Evolutionary conservation across 2,888 invertebrate species (phyloP).

Genomic region (Capitulum mitella): DNA sequence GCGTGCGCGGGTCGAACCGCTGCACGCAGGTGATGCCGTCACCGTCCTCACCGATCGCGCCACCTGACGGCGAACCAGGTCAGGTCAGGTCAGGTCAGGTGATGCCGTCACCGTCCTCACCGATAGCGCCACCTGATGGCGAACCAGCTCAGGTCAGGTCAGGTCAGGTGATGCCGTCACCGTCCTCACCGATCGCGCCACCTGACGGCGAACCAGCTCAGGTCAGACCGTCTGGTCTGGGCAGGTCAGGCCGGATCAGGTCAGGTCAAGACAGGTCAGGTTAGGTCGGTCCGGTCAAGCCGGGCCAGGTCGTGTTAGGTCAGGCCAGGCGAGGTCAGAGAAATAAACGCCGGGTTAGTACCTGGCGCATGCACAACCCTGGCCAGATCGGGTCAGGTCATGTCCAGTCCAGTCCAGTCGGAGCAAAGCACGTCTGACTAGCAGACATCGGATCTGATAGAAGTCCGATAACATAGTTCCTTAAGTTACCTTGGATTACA

Average conservation of each 20-base stretch:
- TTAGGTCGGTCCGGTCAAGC: no score
- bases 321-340: no score
- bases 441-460: no score
- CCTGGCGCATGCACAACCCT: no score
- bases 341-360: no score
- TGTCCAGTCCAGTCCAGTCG: no score
- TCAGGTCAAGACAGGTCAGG: conserved; percentile 48
- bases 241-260: conserved; percentile 45
- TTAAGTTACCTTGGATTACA: no score
- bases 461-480: no score
- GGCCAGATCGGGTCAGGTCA: no score
- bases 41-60: conserved; percentile 49
- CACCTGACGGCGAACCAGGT: conserved; percentile 39
- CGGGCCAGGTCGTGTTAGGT: no score
- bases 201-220: conserved; percentile 37
- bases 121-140: conserved; percentile 48
- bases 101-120: conserved; percentile 49
- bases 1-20: conserved; percentile 45
- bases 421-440: no score
- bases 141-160: conserved; percentile 46
- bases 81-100: conserved; percentile 38
- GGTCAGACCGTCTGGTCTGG: conserved; percentile 1
- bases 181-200: conserved; percentile 49
- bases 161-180: conserved; percentile 48
- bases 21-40: conserved; percentile 48